These are phyloP conservation scores for Zaprionus inermis DNA, from an alignment of 1,140 invertebrate genomes.

Conservation along the genomic window DNA sequence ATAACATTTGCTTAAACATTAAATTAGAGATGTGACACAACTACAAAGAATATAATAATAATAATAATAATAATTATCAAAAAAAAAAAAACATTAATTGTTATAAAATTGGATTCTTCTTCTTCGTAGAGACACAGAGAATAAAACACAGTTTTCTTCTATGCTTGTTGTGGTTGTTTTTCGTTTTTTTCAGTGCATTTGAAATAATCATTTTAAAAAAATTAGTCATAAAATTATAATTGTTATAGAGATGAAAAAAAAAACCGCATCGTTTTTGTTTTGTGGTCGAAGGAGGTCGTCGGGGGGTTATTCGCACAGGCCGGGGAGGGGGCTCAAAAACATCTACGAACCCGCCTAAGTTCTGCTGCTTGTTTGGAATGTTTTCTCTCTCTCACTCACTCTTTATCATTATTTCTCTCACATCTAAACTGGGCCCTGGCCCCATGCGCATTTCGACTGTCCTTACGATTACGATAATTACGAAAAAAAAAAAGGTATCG, in stretches of 20 bases:
- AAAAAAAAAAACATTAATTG: conserved; percentile 32
- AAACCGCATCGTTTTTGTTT: background rate
- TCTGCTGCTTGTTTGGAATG: conserved; percentile 58
- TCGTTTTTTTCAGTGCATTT: conserved; percentile 54
- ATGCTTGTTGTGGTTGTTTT: conserved; percentile 30
- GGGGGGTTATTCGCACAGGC: background rate
- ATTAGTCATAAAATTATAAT: conserved; percentile 13
- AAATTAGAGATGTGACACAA: conserved; percentile 58
- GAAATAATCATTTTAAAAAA: conserved; percentile 39
- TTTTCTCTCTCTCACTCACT: conserved; percentile 38
- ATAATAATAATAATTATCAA: conserved; percentile 40
- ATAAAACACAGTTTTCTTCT: conserved; percentile 44
- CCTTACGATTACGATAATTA: conserved; percentile 25
- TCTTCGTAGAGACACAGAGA: conserved; percentile 69
- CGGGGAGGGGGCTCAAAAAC: conserved; percentile 1
- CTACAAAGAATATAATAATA: conserved; percentile 36
- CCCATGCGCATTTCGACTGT: conserved; percentile 34
- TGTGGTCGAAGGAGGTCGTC: conserved; percentile 31
- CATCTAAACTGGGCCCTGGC: conserved; percentile 9
- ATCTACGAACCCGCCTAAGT: conserved; percentile 5
- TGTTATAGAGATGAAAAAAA: conserved; percentile 34
- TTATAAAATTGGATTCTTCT: conserved; percentile 36
- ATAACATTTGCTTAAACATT: conserved; percentile 77
- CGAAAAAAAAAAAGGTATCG: conserved; percentile 24
- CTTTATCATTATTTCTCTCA: conserved; percentile 7